phyloP scores from a whole-genome alignment of 2,113 vertebrate genomes.

The Stigmatopora nigra region DNA sequence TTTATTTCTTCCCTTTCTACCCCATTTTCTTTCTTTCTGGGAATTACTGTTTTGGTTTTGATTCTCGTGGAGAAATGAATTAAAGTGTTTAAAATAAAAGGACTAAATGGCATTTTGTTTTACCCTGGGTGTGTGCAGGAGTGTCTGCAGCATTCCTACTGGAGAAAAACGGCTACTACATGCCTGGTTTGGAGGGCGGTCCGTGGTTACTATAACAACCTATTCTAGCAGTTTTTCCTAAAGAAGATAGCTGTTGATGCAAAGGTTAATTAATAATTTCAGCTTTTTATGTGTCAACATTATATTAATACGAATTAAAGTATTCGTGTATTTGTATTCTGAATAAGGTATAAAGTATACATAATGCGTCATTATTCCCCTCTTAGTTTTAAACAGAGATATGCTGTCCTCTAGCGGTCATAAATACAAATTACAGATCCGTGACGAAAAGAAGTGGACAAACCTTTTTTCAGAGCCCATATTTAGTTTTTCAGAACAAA shows the following conservation, averaged over 20 bases:
- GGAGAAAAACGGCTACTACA: slow-evolving; percentile 34
- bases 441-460: not conserved
- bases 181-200: slow-evolving; percentile 30
- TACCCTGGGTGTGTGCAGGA: slow-evolving; percentile 20
- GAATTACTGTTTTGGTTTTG: slow-evolving; percentile 62
- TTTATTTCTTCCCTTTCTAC: slow-evolving; percentile 29
- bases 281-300: not conserved
- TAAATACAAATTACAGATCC: slow-evolving; percentile 8
- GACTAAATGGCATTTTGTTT: slow-evolving; percentile 23
- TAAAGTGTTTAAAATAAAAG: slow-evolving; percentile 67
- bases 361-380: not conserved
- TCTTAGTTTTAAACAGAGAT: not conserved
- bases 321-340: not conserved
- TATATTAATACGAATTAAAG: not conserved
- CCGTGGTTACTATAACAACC: slow-evolving; percentile 51
- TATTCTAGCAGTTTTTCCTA: slow-evolving; percentile 29
- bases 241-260: slow-evolving; percentile 15
- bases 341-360: not conserved
- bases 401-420: slow-evolving; percentile 39
- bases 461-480: not conserved
- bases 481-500: too few species aligned
- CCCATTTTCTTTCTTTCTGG: slow-evolving; percentile 43
- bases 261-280: not conserved
- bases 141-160: slow-evolving; percentile 30
- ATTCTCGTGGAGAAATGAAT: slow-evolving; percentile 65